These are phyloP conservation scores for Drosophila colorata DNA, from an alignment of 2,888 invertebrate species.

Conservation along the genomic window DNA sequence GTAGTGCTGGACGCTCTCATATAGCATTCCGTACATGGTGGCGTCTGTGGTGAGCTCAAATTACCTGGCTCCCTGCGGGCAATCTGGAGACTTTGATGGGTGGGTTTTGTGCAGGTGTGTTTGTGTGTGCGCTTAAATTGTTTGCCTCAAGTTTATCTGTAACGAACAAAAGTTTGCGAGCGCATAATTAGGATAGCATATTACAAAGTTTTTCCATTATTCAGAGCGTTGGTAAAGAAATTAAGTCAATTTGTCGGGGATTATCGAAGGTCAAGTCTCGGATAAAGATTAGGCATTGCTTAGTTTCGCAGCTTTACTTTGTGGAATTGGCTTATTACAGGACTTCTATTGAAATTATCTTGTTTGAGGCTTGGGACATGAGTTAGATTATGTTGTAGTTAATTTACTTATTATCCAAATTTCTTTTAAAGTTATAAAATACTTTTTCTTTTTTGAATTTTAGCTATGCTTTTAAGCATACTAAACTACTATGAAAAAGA, in stretches of 20 bases:
- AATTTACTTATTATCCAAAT: too few species aligned
- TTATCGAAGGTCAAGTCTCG: slow-evolving; percentile 33
- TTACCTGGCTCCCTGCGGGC: slow-evolving; percentile 1
- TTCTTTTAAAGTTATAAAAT: too few species aligned
- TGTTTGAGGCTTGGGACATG: too few species aligned
- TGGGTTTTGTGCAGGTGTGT: slow-evolving; percentile 16
- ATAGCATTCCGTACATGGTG: slow-evolving; percentile 93
- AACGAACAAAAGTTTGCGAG: slow-evolving; percentile 60
- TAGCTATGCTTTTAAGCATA: too few species aligned
- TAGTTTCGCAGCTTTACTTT: neutral
- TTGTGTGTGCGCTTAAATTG: slow-evolving; percentile 30
- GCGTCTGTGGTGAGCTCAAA: slow-evolving; percentile 12
- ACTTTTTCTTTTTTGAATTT: too few species aligned
- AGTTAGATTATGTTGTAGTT: neutral
- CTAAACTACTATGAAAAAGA: too few species aligned
- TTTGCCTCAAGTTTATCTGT: slow-evolving; percentile 54
- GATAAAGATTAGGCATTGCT: neutral
- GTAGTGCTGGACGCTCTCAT: slow-evolving; percentile 93
- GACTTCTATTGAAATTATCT: neutral
- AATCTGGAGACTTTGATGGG: neutral
- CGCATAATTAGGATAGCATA: slow-evolving; percentile 49
- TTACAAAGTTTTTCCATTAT: slow-evolving; percentile 66
- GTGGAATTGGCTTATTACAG: neutral
- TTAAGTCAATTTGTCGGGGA: slow-evolving; percentile 44
- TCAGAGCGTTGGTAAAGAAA: slow-evolving; percentile 26